Conservation (phyloP, 2,888 invertebrate genomes). For the Malthinus flaveolus region DNA sequence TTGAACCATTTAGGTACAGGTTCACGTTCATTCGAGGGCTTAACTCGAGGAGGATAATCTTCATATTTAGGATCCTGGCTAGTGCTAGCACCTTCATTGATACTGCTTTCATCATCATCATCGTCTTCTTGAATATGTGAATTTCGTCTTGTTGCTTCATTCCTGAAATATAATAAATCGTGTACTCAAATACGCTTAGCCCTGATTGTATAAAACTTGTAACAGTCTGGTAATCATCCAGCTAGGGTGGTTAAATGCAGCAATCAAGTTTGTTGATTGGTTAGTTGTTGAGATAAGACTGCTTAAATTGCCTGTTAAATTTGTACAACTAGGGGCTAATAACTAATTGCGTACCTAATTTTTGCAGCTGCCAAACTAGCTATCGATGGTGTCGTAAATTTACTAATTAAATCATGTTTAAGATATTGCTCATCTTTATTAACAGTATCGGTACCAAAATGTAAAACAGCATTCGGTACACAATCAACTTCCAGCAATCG, state of each 20-base stretch:
- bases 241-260: too few species aligned
- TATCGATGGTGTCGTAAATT: constrained; percentile 67
- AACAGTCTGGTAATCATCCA: too few species aligned
- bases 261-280: too few species aligned
- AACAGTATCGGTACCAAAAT: constrained; percentile 64
- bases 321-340: background rate
- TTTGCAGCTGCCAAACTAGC: constrained; percentile 71
- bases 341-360: constrained; percentile 58
- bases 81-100: constrained; percentile 45
- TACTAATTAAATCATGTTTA: constrained; percentile 62
- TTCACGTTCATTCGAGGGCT: constrained; percentile 35
- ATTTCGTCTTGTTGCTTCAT: constrained; percentile 24
- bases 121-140: constrained; percentile 26
- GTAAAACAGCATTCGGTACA: constrained; percentile 77
- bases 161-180: constrained; percentile 14
- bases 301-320: too few species aligned
- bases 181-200: too few species aligned
- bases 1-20: constrained; percentile 53
- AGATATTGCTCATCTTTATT: constrained; percentile 56
- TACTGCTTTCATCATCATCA: constrained; percentile 29
- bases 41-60: constrained; percentile 29
- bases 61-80: constrained; percentile 37
- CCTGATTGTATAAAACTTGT: too few species aligned
- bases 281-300: too few species aligned
- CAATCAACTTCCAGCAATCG: constrained; percentile 74